Base-by-base conservation (phyloP, 2,113 vertebrate species). In the Scophthalmus maximus region DNA sequence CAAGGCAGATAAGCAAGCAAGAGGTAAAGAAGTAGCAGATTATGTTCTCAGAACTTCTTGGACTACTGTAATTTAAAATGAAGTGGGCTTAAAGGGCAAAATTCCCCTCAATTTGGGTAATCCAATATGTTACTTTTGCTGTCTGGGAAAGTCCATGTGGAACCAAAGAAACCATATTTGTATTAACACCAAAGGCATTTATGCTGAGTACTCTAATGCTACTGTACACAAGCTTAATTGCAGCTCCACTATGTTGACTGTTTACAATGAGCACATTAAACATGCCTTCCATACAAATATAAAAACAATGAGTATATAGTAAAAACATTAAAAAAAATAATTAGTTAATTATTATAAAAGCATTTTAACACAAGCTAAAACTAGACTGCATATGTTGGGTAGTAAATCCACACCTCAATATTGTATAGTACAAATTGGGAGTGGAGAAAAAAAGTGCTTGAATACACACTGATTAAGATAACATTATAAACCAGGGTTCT, bases 101-200 rank as follows among this genome's bases (percentile, higher is more conserved):
- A 79, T n/a, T n/a, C 77, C 71, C 71, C 68, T 69, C 57, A 83
- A 87, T 82, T 83, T 55, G 71, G 76, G 84, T 80, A 85, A 88
- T 85, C 71, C 75, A 75, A 73, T 81, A 79, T 79, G 79, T 78
- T 74, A 71, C 76, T 85, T 44, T 53, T 61, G 14, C 34, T 51
- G 73, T 76, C 81, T 73, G 84, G 79, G 84, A 85, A 84, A 70
- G 67, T 77, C 72, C 64, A 76, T 0, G 56, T 51, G 63, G 29
- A 82, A 68, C 27, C 27, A 68, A 69, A 73, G 46, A 78, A 76
- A 68, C 44, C n/a, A 34, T n/a, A 40, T 64, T 56, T 65, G 65
- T 15, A 49, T 67, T 34, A 68, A 60, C 57, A 64, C 27, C 1
- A 73, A 68, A 72, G 22, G 38, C 49, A 62, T 82, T 69, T 22